Percentiles rank a stretch among this genome's conserved stretches.
These are phyloP conservation scores for Epiblema foenella DNA, from an alignment of 2,888 invertebrate species.

Conservation along the genomic window DNA sequence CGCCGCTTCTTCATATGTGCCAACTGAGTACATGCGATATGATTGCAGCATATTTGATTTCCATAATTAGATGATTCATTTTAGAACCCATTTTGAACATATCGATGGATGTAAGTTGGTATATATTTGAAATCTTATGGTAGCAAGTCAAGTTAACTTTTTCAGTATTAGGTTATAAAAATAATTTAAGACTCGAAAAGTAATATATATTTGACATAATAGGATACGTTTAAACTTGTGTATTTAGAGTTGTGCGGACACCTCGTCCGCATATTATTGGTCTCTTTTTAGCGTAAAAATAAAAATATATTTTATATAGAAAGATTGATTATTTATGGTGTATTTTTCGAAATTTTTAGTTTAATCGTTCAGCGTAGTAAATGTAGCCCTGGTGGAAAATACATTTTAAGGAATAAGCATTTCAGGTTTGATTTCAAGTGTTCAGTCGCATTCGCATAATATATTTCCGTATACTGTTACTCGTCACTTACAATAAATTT, in stretches of 20 bases:
- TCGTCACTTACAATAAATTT: conserved; percentile 55
- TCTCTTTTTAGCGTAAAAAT: conserved; percentile 54
- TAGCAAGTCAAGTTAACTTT: conserved; percentile 69
- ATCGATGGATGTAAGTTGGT: conserved; percentile 70
- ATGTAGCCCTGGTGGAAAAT: conserved; percentile 45
- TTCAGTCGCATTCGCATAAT: conserved; percentile 54
- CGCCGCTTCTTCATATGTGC: conserved; percentile 73
- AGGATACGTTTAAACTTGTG: conserved; percentile 56
- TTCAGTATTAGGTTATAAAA: conserved; percentile 78
- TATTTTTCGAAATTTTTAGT: conserved; percentile 74
- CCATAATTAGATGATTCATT: conserved; percentile 13
- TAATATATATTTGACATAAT: conserved; percentile 66
- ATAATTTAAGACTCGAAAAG: conserved; percentile 77
- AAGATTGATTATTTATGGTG: conserved; percentile 58
- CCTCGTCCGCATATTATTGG: conserved; percentile 46
- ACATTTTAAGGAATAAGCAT: conserved; percentile 54
- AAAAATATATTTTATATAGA: conserved; percentile 71
- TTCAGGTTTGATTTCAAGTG: conserved; percentile 50
- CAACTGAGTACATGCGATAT: conserved; percentile 59
- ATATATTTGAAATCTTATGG: conserved; percentile 57
- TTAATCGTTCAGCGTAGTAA: conserved; percentile 58
- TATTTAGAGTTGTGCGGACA: conserved; percentile 39
- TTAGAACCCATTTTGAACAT: conserved; percentile 56
- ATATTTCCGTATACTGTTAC: conserved; percentile 56
- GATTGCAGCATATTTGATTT: conserved; percentile 15